These are phyloP conservation scores for Calidris pugnax DNA, from an alignment of 2,113 vertebrate genomes.

Conservation along the genomic window DNA sequence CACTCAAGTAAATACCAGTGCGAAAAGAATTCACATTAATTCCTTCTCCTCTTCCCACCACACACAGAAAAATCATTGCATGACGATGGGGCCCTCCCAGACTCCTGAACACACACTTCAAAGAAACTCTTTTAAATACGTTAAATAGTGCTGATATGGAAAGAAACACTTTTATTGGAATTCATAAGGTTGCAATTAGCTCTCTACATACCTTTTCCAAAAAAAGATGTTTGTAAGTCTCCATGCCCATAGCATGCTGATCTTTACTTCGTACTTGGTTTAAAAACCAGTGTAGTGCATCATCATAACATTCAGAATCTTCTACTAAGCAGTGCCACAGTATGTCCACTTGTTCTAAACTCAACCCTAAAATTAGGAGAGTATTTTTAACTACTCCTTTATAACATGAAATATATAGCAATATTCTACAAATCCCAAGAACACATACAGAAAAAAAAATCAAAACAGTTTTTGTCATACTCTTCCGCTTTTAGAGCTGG, in stretches of 20 bases:
- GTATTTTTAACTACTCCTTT: neutral
- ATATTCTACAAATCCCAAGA: neutral
- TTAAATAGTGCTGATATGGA: neutral
- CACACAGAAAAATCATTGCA: neutral
- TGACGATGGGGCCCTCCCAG: neutral
- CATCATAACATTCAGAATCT: constrained; percentile 95
- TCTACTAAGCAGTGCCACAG: constrained; percentile 98
- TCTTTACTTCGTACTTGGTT: constrained; percentile 99
- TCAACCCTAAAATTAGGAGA: constrained; percentile 81
- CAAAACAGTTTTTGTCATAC: neutral
- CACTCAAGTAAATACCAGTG: neutral
- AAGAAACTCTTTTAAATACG: neutral
- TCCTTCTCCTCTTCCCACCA: neutral
- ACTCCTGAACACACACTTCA: neutral
- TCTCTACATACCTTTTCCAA: constrained; percentile 89
- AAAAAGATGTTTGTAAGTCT: constrained; percentile 99
- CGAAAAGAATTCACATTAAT: neutral
- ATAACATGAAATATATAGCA: neutral
- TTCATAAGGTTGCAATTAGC: neutral
- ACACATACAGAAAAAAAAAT: neutral
- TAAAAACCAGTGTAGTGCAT: constrained; percentile 98
- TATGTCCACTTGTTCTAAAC: constrained; percentile 98
- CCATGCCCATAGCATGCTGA: constrained; percentile 99
- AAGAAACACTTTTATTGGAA: neutral
- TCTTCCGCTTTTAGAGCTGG: neutral